phyloP scores from a whole-genome alignment of 2,797 vertebrate genomes.

The Notolabrus celidotus region DNA sequence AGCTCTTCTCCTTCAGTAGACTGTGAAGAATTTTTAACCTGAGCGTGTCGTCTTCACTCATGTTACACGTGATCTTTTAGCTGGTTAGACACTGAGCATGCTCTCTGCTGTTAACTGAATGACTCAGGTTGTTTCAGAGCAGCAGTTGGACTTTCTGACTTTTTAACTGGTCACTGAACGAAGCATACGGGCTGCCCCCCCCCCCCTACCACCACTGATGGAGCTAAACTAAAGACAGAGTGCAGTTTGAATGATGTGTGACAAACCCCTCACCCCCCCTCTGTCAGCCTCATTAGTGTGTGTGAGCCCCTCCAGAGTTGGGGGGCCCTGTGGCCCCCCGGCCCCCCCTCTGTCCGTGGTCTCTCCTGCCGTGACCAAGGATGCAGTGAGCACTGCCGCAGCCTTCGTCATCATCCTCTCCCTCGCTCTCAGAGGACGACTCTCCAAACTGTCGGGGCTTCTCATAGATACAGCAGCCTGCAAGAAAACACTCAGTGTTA shows the following conservation, averaged over 20 bases:
- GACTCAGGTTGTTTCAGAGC: slow-evolving; percentile 3
- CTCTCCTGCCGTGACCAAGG: slow-evolving; percentile 88
- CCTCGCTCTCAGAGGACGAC: slow-evolving; percentile 94
- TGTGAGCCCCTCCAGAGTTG: slow-evolving; percentile 81
- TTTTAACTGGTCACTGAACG: slow-evolving; percentile 33
- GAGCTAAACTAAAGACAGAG: slow-evolving; percentile 66
- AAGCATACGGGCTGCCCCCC: slow-evolving; percentile 33
- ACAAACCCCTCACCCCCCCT: slow-evolving; percentile 34
- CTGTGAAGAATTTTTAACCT: background rate
- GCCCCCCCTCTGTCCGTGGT: slow-evolving; percentile 73
- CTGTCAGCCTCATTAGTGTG: slow-evolving; percentile 69
- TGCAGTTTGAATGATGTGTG: slow-evolving; percentile 64
- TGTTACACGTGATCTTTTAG: too few relatives aligned
- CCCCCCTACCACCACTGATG: slow-evolving; percentile 39
- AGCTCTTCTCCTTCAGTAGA: background rate
- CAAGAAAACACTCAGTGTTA: background rate
- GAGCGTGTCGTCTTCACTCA: background rate
- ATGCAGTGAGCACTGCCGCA: slow-evolving; percentile 94
- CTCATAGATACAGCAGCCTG: slow-evolving; percentile 96
- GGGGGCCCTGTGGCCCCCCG: slow-evolving; percentile 76
- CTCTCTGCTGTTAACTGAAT: slow-evolving; percentile 4
- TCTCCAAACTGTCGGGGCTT: slow-evolving; percentile 93
- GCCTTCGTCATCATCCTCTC: slow-evolving; percentile 91
- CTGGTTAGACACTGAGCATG: slow-evolving; percentile 7
- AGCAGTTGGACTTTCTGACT: slow-evolving; percentile 26